Base-by-base conservation (phyloP, 2,797 vertebrate species). In the Sphenopsis melanotis region DNA sequence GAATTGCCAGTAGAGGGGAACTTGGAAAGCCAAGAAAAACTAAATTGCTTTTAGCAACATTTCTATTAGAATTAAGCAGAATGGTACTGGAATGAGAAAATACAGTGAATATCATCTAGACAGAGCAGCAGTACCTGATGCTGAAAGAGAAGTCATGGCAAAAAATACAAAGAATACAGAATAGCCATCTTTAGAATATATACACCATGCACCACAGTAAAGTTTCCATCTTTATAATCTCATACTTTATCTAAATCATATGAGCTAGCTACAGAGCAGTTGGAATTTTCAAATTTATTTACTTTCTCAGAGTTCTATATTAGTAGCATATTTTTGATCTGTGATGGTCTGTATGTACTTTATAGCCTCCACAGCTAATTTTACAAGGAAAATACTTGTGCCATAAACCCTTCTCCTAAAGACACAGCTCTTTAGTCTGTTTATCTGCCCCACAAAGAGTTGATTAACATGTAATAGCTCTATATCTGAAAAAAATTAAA, bases 341-440 rank as follows among this genome's bases (percentile, higher is more conserved):
- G 17, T 11, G 8, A 18, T 89, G 20, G 65, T 50, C 30, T 69
- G 2, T 21, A n/a, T 29, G 18, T 47, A 18, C 6, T 76, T 87
- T 65, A 47, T 15, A 50, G 2, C 4, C 29, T 72, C 4, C 37
- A 44, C 9, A 52, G 7, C 6, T 49, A 63, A 14, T 52, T 53
- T 13, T 52, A 41, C 41, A 63, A 56, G 37, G 8, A 66, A 85
- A 84, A 83, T 56, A 4, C 7, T 52, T 30, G 11, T 13, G 2
- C 39, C 36, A 34, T 69, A 68, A 69, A 74, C 64, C 2, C 13
- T 63, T 70, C 16, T 80, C 7, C 19, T 68, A 55, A 64, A 53
- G 11, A 46, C 0, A 1, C 4, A 37, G 23, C 29, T 80, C 13
- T 63, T 24, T 26, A 32, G 1, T 47, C 15, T 39, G 2, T 41